Evolutionary conservation across 2,888 invertebrate species (phyloP).

Genomic region (Biston stratarius): DNA sequence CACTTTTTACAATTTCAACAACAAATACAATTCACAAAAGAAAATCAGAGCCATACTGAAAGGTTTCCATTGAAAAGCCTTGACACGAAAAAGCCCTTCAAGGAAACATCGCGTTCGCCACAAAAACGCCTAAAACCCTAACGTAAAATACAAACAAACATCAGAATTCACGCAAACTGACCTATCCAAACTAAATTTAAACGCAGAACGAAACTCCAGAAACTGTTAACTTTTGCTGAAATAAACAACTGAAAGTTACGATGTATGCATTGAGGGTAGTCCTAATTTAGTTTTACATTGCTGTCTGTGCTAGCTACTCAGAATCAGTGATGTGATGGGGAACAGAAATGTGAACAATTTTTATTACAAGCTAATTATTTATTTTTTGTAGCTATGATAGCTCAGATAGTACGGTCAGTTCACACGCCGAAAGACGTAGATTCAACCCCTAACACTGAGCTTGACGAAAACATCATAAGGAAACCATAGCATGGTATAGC

Average conservation of each 20-base stretch:
- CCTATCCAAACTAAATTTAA: slow-evolving; percentile 39
- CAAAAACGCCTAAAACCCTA: slow-evolving; percentile 23
- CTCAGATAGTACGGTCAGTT: no score
- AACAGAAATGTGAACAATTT: slow-evolving; percentile 2
- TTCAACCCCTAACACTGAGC: no score
- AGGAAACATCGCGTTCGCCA: slow-evolving; percentile 20
- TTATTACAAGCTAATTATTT: no score
- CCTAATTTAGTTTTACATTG: slow-evolving; percentile 51
- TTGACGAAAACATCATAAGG: no score
- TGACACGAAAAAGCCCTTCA: slow-evolving; percentile 31
- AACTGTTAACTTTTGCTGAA: slow-evolving; percentile 33
- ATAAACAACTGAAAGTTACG: slow-evolving; percentile 34
- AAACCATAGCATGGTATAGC: no score
- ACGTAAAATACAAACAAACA: slow-evolving; percentile 30
- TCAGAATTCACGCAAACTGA: slow-evolving; percentile 38
- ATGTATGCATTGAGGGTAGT: slow-evolving; percentile 40
- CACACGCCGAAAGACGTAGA: no score
- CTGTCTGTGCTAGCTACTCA: slow-evolving; percentile 24
- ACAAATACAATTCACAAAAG: slow-evolving; percentile 14
- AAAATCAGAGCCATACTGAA: slow-evolving; percentile 14
- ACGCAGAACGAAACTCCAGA: slow-evolving; percentile 26
- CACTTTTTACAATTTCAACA: not conserved
- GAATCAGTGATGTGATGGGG: slow-evolving; percentile 1
- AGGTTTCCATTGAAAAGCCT: slow-evolving; percentile 22
- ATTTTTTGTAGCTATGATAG: no score